A percentile compares a stretch with the other conserved stretches of the same genome.
phyloP scores from a whole-genome alignment of 1,140 invertebrate species.

The Helicoverpa zea region DNA sequence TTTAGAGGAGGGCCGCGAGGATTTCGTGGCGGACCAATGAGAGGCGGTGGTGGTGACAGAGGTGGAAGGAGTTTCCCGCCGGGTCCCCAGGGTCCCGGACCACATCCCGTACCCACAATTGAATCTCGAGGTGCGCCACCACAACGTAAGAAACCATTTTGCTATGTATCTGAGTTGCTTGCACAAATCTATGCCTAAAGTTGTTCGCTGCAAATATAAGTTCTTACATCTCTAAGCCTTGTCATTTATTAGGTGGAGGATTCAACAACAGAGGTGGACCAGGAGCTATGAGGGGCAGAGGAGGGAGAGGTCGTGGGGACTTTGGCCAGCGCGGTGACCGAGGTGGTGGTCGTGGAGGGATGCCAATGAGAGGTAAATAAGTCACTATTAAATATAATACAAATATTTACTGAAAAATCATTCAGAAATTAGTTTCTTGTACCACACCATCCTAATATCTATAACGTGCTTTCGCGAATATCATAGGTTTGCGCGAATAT shows the following conservation, averaged over 20 bases:
- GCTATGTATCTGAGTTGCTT: neutral
- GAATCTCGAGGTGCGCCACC: constrained; percentile 80
- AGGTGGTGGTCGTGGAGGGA: constrained; percentile 72
- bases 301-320: constrained; percentile 76
- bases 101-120: constrained; percentile 84
- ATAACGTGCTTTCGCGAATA: too few relatives aligned
- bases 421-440: neutral
- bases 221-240: too few relatives aligned
- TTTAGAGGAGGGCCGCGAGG: constrained; percentile 71
- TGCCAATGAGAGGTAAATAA: constrained; percentile 78
- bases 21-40: constrained; percentile 76
- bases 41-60: constrained; percentile 76
- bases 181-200: neutral
- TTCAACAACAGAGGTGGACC: constrained; percentile 79
- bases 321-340: constrained; percentile 75
- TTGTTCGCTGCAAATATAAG: neutral
- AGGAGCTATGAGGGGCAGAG: constrained; percentile 77
- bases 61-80: constrained; percentile 76
- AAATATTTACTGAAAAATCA: neutral
- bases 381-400: neutral
- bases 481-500: too few relatives aligned
- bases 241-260: constrained; percentile 65
- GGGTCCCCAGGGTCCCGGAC: constrained; percentile 82
- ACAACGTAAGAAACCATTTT: constrained; percentile 66
- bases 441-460: too few relatives aligned